Conservation (phyloP, 35 echinoderm and acorn worm genomes). For the Patiria miniata region DNA sequence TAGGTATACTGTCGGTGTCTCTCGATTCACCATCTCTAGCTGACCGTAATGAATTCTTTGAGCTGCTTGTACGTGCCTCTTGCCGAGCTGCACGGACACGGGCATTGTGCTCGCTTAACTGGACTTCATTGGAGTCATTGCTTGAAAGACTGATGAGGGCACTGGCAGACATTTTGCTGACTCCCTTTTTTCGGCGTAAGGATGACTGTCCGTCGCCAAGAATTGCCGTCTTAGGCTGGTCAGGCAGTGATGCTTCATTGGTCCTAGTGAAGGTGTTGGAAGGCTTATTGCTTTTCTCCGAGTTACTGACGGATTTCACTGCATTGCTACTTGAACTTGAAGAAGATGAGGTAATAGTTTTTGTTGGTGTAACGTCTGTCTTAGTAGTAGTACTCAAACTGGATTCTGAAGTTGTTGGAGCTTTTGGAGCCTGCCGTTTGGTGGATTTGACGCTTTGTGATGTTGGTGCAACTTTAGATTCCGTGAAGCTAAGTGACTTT, state of each 20-base stretch:
- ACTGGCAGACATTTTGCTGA: constrained; percentile 37
- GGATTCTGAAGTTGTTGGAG: constrained; percentile 18
- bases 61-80: neutral
- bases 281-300: neutral
- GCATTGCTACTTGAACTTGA: neutral
- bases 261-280: neutral
- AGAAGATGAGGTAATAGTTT: neutral
- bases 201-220: constrained; percentile 28
- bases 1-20: constrained; percentile 1
- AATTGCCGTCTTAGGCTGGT: constrained; percentile 8
- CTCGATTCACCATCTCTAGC: neutral
- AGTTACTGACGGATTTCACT: neutral
- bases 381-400: neutral
- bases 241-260: neutral
- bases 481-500: neutral
- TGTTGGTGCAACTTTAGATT: neutral
- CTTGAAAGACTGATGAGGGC: constrained; percentile 50
- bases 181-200: constrained; percentile 12
- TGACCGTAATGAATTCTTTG: neutral
- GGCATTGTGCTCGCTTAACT: neutral
- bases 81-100: constrained; percentile 10
- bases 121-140: neutral
- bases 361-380: neutral
- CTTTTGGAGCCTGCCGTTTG: constrained; percentile 15
- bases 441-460: neutral